Percentiles rank a stretch among this genome's conserved stretches.
Evolutionary conservation across 1,140 invertebrate genomes (phyloP).

Genomic region (Drosophila mayri): DNA sequence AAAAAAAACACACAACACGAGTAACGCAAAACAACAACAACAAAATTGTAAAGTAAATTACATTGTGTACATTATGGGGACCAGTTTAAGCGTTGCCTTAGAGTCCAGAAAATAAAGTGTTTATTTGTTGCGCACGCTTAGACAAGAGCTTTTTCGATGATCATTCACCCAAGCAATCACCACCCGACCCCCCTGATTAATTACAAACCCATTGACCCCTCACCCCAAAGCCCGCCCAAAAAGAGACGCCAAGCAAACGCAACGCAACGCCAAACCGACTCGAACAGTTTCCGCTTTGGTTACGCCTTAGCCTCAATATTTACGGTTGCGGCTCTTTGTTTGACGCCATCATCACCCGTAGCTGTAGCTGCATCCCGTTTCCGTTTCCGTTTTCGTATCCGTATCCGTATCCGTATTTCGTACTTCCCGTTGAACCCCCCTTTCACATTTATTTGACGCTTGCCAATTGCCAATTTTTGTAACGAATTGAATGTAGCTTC

Average conservation of each 20-base stretch:
- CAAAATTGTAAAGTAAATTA: conserved; percentile 54
- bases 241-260: no score
- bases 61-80: conserved; percentile 66
- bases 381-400: conserved; percentile 2
- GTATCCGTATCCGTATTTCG: conserved; percentile 26
- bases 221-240: conserved; percentile 2
- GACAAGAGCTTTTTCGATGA: conserved; percentile 48
- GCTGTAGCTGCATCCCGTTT: conserved; percentile 9
- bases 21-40: conserved; percentile 25
- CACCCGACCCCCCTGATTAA: neutral
- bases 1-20: conserved; percentile 12
- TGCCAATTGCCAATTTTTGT: conserved; percentile 67
- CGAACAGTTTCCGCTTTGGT: conserved; percentile 35
- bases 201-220: neutral
- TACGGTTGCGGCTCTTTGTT: conserved; percentile 25
- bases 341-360: conserved; percentile 25
- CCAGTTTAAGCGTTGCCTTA: conserved; percentile 77
- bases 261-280: conserved; percentile 29
- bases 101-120: conserved; percentile 37
- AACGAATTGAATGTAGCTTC: conserved; percentile 73
- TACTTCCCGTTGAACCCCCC: conserved; percentile 12
- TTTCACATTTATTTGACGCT: conserved; percentile 49
- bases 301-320: conserved; percentile 19
- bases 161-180: conserved; percentile 1
- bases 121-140: conserved; percentile 50